Conservation (phyloP, 2,888 invertebrate genomes). For the Erpobdella octoculata region DNA sequence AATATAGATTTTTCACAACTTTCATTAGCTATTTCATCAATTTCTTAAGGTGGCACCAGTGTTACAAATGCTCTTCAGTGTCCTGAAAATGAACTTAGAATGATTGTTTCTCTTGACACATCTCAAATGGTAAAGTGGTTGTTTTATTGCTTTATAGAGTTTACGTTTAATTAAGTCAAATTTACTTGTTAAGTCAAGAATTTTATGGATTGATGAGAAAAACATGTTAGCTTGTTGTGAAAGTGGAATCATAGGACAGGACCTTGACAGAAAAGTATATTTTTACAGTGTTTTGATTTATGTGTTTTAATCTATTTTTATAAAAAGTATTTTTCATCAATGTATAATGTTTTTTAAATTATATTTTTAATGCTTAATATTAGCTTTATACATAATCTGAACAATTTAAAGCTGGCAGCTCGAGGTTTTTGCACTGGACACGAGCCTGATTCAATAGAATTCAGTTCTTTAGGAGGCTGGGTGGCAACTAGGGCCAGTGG, state of each 20-base stretch:
- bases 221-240: constrained; percentile 76
- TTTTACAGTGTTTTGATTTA: not conserved
- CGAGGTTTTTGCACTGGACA: constrained; percentile 79
- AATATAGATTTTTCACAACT: no score
- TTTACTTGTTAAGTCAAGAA: constrained; percentile 60
- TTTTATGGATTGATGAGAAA: constrained; percentile 82
- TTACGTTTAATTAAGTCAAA: not conserved
- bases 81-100: constrained; percentile 67
- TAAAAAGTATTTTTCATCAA: not conserved
- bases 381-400: not conserved
- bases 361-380: not conserved
- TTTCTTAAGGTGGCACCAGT: constrained; percentile 71
- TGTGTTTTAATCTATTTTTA: not conserved
- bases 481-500: constrained; percentile 93
- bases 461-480: constrained; percentile 84
- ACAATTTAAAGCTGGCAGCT: constrained; percentile 59
- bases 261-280: constrained; percentile 63
- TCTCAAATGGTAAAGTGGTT: constrained; percentile 68
- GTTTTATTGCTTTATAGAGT: not conserved
- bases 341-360: not conserved
- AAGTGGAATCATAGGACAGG: constrained; percentile 86
- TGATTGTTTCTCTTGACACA: constrained; percentile 83
- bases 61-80: constrained; percentile 81
- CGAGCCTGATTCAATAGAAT: constrained; percentile 96
- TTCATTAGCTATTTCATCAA: no score